Evolutionary conservation across 2,797 vertebrate species (phyloP), one percentile per base, ranked within the genome.

Genomic region (Vireo griseus): DNA sequence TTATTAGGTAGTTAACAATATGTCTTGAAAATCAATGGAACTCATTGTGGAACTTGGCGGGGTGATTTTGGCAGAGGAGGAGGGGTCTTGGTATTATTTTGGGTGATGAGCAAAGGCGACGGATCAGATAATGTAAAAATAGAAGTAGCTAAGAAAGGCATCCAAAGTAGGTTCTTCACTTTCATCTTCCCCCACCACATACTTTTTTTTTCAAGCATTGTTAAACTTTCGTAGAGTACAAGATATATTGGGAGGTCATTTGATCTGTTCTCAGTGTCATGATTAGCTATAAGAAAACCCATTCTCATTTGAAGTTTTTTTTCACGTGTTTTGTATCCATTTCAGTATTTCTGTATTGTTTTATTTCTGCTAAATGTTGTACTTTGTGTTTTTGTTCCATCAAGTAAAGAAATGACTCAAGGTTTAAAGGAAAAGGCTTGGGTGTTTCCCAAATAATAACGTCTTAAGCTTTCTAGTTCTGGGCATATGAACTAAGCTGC

Each of bases 1-100:
- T 98, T 98, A 97, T 98, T 98, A 98, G 98, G 96, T 86, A 96
- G 96, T 96, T 94, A 95, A 95, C 97, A 98, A 95, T 97, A 96
- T 96, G 83, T 94, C 94, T 90, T 33, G 37, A 88, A 95, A 97
- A 92, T 94, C 89, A 96, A 88, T 95, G 52, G 87, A 94, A 90
- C 57, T 96, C 90, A 88, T 93, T 87, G 83, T 87, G 86, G 97
- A 98, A 95, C 96, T 78, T 95, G 81, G 93, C 51, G 71, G 96
- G 74, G 91, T 82, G 91, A 94, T 94, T 77, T 87, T 88, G 91
- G 81, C 80, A 92, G 95, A 48, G 96, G 83, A 95, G 74, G 91
- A 91, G 91, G 85, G 50, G 63, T 58, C 50, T 76, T 7, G 4
- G 75, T 95, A 86, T 96, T 95, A 93, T 96, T 96, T 92, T 94